Conservation (phyloP, 2,113 vertebrate genomes). For the Grantiella picta region DNA sequence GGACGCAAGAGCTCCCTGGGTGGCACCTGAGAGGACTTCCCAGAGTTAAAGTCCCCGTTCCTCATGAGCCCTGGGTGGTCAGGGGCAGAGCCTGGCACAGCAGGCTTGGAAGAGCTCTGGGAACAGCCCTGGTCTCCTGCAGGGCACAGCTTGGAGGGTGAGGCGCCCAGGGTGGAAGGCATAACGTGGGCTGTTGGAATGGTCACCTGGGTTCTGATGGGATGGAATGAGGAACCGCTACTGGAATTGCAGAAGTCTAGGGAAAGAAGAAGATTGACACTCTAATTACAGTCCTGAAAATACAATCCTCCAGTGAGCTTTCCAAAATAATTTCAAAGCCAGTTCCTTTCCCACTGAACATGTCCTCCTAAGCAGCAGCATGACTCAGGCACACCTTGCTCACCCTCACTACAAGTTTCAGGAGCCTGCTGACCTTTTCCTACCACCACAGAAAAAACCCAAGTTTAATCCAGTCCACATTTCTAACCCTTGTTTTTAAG, state of each 20-base stretch:
- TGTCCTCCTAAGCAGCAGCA: background rate
- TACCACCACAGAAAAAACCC: background rate
- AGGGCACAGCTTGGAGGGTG: slow-evolving; percentile 75
- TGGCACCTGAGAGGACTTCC: slow-evolving; percentile 48
- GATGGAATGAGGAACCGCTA: slow-evolving; percentile 88
- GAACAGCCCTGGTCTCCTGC: slow-evolving; percentile 60
- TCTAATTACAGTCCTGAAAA: background rate
- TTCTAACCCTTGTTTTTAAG: background rate
- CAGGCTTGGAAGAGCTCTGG: slow-evolving; percentile 73
- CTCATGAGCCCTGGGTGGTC: slow-evolving; percentile 48
- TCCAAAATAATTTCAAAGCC: background rate
- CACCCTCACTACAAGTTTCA: background rate
- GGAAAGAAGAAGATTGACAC: slow-evolving; percentile 27
- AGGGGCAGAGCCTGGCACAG: slow-evolving; percentile 35
- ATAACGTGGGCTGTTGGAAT: slow-evolving; percentile 98
- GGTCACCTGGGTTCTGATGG: slow-evolving; percentile 89
- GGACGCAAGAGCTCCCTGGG: slow-evolving; percentile 75
- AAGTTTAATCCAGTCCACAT: background rate
- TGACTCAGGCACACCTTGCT: background rate
- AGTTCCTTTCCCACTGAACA: background rate
- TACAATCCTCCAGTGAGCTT: background rate
- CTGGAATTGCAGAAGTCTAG: slow-evolving; percentile 85
- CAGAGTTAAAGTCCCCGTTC: slow-evolving; percentile 23
- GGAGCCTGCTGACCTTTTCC: background rate
- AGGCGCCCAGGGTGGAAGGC: slow-evolving; percentile 88